These are phyloP conservation scores for Caenorhabditis japonica DNA, from an alignment of 2,888 invertebrate genomes.

Conservation along the genomic window DNA sequence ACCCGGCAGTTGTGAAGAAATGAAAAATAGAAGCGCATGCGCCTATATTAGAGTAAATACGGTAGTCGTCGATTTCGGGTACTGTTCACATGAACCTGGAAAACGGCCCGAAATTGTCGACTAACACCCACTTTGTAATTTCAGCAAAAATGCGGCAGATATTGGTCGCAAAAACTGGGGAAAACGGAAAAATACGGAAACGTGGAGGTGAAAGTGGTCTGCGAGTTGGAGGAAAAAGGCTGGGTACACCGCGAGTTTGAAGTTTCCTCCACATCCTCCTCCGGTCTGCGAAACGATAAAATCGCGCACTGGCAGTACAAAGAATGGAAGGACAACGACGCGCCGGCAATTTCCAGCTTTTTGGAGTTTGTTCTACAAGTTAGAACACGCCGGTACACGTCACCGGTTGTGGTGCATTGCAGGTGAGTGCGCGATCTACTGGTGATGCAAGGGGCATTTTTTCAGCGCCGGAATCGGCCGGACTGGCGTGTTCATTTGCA, in stretches of 20 bases:
- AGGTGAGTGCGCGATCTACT: conserved; percentile 40
- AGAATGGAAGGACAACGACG: conserved; percentile 46
- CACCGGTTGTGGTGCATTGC: conserved; percentile 74
- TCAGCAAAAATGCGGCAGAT: conserved; percentile 70
- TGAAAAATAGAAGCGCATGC: no score
- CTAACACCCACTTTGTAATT: no score
- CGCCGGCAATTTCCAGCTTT: conserved; percentile 29
- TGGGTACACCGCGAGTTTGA: conserved; percentile 53
- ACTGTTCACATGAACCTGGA: no score
- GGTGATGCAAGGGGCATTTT: neutral
- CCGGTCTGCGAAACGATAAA: conserved; percentile 20
- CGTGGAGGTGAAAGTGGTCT: conserved; percentile 31
- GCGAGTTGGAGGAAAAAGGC: conserved; percentile 35
- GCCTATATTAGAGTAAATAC: no score
- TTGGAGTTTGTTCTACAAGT: conserved; percentile 44
- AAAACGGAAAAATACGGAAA: conserved; percentile 55
- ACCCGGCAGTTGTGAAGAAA: no score
- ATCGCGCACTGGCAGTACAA: conserved; percentile 47
- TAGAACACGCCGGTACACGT: conserved; percentile 35
- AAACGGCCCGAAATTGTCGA: no score
- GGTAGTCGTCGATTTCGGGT: no score
- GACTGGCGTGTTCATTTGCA: conserved; percentile 72
- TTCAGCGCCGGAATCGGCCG: conserved; percentile 75
- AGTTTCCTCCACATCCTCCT: conserved; percentile 20
- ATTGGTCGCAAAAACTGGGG: conserved; percentile 71